phyloP scores from a whole-genome alignment of 2,797 vertebrate species.

The Chelonia mydas region DNA sequence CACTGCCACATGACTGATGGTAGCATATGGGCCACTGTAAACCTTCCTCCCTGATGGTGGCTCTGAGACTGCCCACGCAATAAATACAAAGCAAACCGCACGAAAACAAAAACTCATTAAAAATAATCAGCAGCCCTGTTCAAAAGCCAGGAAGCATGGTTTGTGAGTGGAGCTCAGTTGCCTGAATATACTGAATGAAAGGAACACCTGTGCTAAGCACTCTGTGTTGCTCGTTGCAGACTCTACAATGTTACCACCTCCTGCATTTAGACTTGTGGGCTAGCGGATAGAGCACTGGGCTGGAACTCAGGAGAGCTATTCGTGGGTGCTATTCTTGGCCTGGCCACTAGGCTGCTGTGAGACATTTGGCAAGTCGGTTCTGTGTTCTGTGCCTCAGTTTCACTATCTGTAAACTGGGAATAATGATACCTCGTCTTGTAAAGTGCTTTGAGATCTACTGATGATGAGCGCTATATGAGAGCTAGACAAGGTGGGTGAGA shows the following conservation, averaged over 20 bases:
- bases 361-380: background rate
- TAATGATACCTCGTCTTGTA: accelerated
- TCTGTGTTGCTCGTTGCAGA: background rate
- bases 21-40: accelerated
- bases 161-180: background rate
- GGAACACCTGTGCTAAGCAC: background rate
- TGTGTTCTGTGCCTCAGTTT: background rate
- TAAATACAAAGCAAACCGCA: background rate
- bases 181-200: background rate
- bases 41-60: background rate
- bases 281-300: background rate
- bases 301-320: background rate
- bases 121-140: background rate
- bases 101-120: background rate
- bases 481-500: background rate
- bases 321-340: background rate
- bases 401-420: background rate
- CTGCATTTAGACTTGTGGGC: background rate
- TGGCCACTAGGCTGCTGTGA: background rate
- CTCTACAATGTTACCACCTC: background rate
- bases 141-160: background rate
- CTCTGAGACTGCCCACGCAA: accelerated
- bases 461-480: background rate
- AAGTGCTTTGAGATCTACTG: background rate
- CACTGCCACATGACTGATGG: accelerated